Percentiles rank a stretch among this genome's conserved stretches.
Conservation (phyloP, 2,113 vertebrate genomes). For the Caracal caracal region DNA sequence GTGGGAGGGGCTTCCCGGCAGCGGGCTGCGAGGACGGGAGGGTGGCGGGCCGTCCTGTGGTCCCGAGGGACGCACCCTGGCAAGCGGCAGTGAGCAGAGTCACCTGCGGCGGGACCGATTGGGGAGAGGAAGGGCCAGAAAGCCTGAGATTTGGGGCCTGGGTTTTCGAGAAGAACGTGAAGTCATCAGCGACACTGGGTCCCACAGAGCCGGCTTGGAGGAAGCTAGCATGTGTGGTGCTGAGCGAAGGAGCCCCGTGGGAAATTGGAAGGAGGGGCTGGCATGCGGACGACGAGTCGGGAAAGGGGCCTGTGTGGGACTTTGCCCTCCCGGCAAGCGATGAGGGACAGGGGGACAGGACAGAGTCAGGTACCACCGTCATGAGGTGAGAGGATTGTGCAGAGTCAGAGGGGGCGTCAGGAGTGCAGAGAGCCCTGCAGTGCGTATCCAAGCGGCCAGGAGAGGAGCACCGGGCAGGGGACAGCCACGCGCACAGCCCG, state of each 20-base stretch:
- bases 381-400: neutral
- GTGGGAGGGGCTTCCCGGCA: neutral
- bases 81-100: neutral
- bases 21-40: accelerated
- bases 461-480: neutral
- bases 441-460: neutral
- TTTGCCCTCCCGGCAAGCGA: accelerated
- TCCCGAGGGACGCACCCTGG: accelerated
- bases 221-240: neutral
- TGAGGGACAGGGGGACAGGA: neutral
- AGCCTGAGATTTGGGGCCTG: neutral
- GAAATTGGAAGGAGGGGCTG: neutral
- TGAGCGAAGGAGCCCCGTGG: neutral
- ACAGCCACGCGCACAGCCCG: neutral
- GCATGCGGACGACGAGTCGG: neutral
- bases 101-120: neutral
- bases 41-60: neutral
- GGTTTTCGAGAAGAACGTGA: neutral
- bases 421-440: no score
- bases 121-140: neutral
- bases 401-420: neutral
- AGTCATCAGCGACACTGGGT: neutral
- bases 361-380: neutral
- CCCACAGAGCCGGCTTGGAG: neutral
- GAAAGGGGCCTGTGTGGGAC: neutral